A percentile compares a stretch with the other conserved stretches of the same genome.
Conservation (phyloP, 2,113 vertebrate species). For the Chrysochloris asiatica region DNA sequence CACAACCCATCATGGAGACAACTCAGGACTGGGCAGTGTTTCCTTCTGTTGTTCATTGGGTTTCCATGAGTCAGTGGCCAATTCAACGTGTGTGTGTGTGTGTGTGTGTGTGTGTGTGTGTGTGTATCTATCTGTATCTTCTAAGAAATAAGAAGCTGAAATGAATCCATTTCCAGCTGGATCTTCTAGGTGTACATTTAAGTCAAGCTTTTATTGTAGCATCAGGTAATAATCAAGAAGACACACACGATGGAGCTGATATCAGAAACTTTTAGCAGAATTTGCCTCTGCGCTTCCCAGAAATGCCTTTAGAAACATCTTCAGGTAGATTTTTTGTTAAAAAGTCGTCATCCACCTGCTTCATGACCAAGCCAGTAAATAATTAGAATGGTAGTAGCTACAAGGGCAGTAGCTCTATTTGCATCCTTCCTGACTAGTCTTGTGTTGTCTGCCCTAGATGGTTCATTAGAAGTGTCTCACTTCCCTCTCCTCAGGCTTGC, state of each 20-base stretch:
- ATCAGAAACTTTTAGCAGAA: neutral
- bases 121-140: neutral
- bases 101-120: no score
- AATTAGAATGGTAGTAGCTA: neutral
- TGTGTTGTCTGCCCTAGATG: conserved; percentile 46
- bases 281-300: conserved; percentile 51
- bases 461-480: conserved; percentile 71
- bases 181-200: neutral
- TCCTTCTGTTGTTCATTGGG: neutral
- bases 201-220: neutral
- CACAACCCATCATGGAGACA: neutral
- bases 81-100: no score
- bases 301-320: conserved; percentile 39
- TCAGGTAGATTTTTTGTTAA: conserved; percentile 13
- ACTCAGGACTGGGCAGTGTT: neutral
- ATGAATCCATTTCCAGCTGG: neutral
- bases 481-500: neutral
- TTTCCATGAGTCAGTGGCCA: neutral
- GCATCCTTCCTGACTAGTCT: neutral
- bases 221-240: neutral
- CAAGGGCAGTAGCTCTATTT: rapidly evolving
- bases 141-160: neutral
- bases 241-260: neutral
- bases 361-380: neutral
- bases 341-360: conserved; percentile 60